These are phyloP conservation scores for Tadarida brasiliensis DNA, from an alignment of 2,797 vertebrate species.

Conservation along the genomic window DNA sequence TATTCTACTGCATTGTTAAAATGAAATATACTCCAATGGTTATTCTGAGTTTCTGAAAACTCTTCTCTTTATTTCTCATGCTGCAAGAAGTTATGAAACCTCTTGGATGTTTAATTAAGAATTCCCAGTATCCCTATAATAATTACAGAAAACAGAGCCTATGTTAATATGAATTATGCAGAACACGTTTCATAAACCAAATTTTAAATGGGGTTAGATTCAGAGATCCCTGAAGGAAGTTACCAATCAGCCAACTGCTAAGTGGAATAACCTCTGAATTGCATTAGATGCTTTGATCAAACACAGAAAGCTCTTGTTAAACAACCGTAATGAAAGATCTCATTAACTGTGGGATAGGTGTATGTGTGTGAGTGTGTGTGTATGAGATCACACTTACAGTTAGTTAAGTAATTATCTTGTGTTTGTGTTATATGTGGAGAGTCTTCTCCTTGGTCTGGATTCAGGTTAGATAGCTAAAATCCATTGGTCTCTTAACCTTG, in stretches of 20 bases:
- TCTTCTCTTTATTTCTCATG: constrained; percentile 35
- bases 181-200: not conserved
- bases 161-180: not conserved
- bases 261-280: constrained; percentile 57
- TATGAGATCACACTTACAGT: not conserved
- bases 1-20: not conserved
- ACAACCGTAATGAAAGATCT: constrained; percentile 61
- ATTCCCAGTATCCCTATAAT: constrained; percentile 55
- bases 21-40: not conserved
- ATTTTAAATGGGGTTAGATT: not conserved
- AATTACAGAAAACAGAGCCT: constrained; percentile 22
- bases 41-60: constrained; percentile 9
- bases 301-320: constrained; percentile 64
- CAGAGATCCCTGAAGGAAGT: constrained; percentile 43
- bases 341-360: constrained; percentile 3
- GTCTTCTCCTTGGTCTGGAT: not conserved
- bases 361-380: not conserved
- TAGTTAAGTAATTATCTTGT: not conserved
- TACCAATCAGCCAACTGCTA: constrained; percentile 33
- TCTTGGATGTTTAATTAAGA: constrained; percentile 57
- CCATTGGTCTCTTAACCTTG: not conserved
- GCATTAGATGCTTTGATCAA: constrained; percentile 53
- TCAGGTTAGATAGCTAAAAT: not conserved
- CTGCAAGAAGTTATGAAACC: constrained; percentile 37
- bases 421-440: not conserved